These are phyloP conservation scores for Eurypyga helias DNA, from an alignment of 2,113 vertebrate genomes.

Conservation along the genomic window DNA sequence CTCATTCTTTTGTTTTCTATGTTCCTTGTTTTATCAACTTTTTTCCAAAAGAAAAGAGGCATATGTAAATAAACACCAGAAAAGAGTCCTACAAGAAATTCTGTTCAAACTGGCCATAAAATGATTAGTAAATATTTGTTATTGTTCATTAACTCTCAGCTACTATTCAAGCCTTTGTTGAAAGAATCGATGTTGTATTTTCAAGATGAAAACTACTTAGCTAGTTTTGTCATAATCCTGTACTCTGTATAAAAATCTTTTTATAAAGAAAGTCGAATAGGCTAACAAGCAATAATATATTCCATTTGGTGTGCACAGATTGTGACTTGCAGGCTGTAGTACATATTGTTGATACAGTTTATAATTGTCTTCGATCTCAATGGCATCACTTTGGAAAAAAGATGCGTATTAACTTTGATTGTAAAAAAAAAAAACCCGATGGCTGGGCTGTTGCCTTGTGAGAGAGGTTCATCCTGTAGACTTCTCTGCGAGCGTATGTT, in stretches of 20 bases:
- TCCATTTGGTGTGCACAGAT: constrained; percentile 67
- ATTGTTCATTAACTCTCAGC: constrained; percentile 60
- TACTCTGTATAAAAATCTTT: constrained; percentile 75
- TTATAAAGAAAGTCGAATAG: constrained; percentile 76
- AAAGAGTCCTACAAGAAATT: constrained; percentile 59
- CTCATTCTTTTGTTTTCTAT: constrained; percentile 50
- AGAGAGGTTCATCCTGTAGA: constrained; percentile 26
- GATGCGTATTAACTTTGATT: constrained; percentile 39
- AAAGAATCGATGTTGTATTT: constrained; percentile 73
- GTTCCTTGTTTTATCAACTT: constrained; percentile 43
- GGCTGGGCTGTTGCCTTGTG: constrained; percentile 37
- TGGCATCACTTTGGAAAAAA: constrained; percentile 45
- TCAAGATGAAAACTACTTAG: constrained; percentile 65
- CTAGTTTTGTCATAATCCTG: constrained; percentile 74
- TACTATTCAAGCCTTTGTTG: constrained; percentile 65
- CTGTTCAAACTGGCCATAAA: constrained; percentile 62
- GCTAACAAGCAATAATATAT: constrained; percentile 77
- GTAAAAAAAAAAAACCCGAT: neutral
- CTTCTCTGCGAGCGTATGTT: constrained; percentile 40
- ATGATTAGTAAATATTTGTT: constrained; percentile 62
- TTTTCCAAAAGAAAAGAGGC: constrained; percentile 44
- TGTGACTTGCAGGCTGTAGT: constrained; percentile 67
- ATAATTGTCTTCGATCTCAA: constrained; percentile 62
- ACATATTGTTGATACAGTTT: constrained; percentile 68
- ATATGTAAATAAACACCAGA: constrained; percentile 70